Evolutionary conservation across 2,888 invertebrate species (phyloP), one percentile per base, ranked within the genome.

Genomic region (Cryptophagus acutangulus): DNA sequence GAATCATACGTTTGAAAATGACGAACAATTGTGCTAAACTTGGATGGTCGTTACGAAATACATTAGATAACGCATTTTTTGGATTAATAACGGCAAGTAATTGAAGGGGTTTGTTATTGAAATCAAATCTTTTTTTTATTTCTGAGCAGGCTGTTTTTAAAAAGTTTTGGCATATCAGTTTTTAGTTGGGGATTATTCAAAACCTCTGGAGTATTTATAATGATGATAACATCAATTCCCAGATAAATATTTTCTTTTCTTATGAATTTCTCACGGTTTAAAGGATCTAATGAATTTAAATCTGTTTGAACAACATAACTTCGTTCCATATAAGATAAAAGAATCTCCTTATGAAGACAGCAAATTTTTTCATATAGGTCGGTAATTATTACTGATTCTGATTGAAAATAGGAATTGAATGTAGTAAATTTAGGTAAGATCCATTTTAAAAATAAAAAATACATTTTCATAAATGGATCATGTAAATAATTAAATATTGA

Each of bases 101-200:
- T 8, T 6, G 9, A 6, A 20, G 9, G 20, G 9, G 6, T 9
- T 6, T 6, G 12, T 26, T 13, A 6, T 8, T 26, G 12, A 26
- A 26, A 26, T 26, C 26, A 8, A 12, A 26, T 6, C 26, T 3
- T 26, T 26, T 26, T 26, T 26, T 26, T 4, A 26, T 26, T 26
- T 26, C 5, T 12, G 3, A 6, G 12, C 26, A 26, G 3, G 4
- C 4, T 3, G 26, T 26, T 12, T 4, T 4, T 3, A 26, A 3
- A 26, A 26, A 26, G 4, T 6, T 6, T 6, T n/a, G 3, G 12
- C n/a, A 26, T 12, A n/a, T 26, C 26, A 12, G n/a, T 3, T 26
- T 4, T 4, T 26, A 26, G 12, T 6, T 5, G 6, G 9, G 20
- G 20, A 9, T 20, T 5, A 6, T 20, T 20, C 9, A 13, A 12